Evolutionary conservation across 2,888 invertebrate species (phyloP).

Genomic region (Helleia helle): DNA sequence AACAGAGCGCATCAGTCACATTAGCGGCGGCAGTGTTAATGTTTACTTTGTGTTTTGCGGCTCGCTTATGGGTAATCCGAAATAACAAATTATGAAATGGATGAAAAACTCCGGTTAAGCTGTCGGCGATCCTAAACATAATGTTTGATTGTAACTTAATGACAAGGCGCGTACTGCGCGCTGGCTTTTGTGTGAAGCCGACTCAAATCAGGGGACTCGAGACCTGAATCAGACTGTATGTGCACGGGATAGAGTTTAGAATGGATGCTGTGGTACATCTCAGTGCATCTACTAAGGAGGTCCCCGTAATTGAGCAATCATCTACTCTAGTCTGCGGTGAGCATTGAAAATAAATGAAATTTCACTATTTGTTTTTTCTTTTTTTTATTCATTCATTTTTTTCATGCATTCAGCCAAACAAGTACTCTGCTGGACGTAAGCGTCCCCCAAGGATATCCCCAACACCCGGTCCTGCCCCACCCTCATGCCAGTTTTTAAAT

Average conservation of each 20-base stretch:
- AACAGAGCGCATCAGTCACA: conserved; percentile 7
- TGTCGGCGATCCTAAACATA: conserved; percentile 72
- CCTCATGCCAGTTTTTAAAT: too few species aligned
- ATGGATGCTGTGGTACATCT: conserved; percentile 35
- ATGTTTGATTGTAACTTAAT: conserved; percentile 71
- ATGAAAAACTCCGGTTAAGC: conserved; percentile 69
- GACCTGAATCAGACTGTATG: conserved; percentile 44
- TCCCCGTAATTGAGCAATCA: conserved; percentile 73
- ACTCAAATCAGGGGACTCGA: conserved; percentile 47
- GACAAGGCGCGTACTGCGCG: conserved; percentile 66
- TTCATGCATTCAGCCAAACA: too few species aligned
- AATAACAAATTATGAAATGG: conserved; percentile 71
- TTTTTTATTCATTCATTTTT: too few species aligned
- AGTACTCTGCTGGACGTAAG: too few species aligned
- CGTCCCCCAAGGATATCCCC: too few species aligned
- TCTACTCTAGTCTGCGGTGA: conserved; percentile 70
- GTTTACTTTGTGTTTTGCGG: conserved; percentile 68
- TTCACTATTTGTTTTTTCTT: conserved; percentile 58
- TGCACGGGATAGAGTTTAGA: conserved; percentile 47
- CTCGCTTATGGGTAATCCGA: conserved; percentile 46
- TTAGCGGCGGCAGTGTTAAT: conserved; percentile 37
- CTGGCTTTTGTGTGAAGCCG: conserved; percentile 66
- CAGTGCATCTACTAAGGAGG: conserved; percentile 69
- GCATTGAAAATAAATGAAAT: conserved; percentile 63
- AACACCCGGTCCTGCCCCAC: too few species aligned